phyloP scores from a whole-genome alignment of 2,797 vertebrate species.

The Monodelphis domestica region DNA sequence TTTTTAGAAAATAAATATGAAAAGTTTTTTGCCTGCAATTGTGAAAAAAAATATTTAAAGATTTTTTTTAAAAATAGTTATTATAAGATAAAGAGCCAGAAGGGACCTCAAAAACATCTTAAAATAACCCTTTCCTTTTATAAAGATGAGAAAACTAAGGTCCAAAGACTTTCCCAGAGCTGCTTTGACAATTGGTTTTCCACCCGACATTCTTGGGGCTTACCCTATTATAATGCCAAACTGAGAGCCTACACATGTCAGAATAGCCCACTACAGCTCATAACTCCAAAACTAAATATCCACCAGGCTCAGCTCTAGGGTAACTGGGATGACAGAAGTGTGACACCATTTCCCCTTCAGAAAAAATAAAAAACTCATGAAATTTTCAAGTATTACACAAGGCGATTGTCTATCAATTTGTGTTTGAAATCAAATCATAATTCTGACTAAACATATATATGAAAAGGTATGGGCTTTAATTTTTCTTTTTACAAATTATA shows the following conservation, averaged over 20 bases:
- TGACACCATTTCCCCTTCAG: too few relatives aligned
- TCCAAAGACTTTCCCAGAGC: neutral
- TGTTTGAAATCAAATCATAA: conserved; percentile 17
- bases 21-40: too few relatives aligned
- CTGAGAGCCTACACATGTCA: neutral
- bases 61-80: too few relatives aligned
- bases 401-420: neutral
- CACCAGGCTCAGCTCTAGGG: neutral
- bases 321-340: too few relatives aligned
- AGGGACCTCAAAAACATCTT: neutral
- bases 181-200: neutral
- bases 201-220: neutral
- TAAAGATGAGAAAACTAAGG: neutral
- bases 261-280: neutral
- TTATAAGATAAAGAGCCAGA: neutral
- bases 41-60: too few relatives aligned
- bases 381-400: neutral
- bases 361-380: too few relatives aligned
- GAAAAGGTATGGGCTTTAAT: neutral
- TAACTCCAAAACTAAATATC: neutral
- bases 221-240: neutral
- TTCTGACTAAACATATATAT: conserved; percentile 20
- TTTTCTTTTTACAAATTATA: conserved; percentile 38
- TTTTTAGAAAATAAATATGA: too few relatives aligned
- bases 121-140: neutral